These are phyloP conservation scores for Oreotragus oreotragus DNA, from an alignment of 2,113 vertebrate species.

Conservation along the genomic window DNA sequence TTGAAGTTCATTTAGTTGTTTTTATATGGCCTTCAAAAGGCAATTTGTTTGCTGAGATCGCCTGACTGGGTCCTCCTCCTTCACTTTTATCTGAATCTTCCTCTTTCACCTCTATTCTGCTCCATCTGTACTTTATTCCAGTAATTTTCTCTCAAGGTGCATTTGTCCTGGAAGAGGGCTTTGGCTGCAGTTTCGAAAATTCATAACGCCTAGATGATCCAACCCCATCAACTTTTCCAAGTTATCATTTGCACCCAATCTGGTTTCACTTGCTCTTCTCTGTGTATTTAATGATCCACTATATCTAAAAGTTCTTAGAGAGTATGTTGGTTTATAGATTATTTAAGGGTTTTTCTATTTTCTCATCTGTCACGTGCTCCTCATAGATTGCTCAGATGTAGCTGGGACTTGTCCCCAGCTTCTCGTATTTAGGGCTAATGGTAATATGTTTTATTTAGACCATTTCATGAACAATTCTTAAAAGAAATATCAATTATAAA, in stretches of 20 bases:
- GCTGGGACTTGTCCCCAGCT: neutral
- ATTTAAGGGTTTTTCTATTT: neutral
- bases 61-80: neutral
- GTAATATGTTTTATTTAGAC: neutral
- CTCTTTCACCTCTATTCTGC: neutral
- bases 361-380: neutral
- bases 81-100: neutral
- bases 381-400: neutral
- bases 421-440: neutral
- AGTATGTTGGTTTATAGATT: neutral
- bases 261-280: neutral
- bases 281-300: neutral
- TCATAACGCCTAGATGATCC: neutral
- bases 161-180: neutral
- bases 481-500: neutral
- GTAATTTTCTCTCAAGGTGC: neutral
- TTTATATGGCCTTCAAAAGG: neutral
- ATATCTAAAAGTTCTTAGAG: neutral
- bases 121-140: neutral
- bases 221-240: neutral
- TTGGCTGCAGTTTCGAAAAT: neutral
- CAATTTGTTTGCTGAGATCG: neutral
- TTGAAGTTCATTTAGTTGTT: neutral
- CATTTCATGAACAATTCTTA: neutral
- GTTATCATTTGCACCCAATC: neutral